Conservation (phyloP, 2,797 vertebrate species). For the Gorsachius magnificus region DNA sequence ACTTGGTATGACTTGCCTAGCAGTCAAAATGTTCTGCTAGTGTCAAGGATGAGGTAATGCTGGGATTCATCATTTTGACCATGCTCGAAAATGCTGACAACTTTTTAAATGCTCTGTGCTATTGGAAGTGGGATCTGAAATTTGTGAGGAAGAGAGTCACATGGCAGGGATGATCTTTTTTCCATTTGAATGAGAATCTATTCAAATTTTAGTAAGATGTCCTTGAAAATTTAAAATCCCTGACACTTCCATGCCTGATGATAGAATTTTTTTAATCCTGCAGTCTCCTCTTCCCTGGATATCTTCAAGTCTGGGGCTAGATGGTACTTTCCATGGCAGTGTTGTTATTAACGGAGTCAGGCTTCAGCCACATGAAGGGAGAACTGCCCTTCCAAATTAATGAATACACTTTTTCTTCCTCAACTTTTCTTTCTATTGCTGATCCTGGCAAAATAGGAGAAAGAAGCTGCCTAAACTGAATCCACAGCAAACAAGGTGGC, state of each 20-base stretch:
- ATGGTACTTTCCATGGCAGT: not conserved
- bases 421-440: not conserved
- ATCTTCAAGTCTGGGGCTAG: not conserved
- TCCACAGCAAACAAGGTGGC: not conserved
- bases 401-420: not conserved
- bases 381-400: not conserved
- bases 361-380: not conserved
- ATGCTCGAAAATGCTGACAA: not conserved
- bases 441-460: not conserved
- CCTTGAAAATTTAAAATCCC: not conserved
- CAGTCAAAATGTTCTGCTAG: not conserved
- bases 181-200: not conserved
- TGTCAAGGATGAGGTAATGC: not conserved
- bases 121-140: not conserved
- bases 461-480: not conserved
- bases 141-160: not conserved
- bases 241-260: not conserved
- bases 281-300: not conserved
- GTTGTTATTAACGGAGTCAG: not conserved
- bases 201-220: not conserved
- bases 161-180: not conserved
- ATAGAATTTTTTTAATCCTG: not conserved
- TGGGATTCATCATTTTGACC: not conserved
- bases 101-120: not conserved
- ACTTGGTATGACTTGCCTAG: not conserved